Evolutionary conservation across 2,113 vertebrate species (phyloP).

Genomic region (Dasypus novemcinctus): DNA sequence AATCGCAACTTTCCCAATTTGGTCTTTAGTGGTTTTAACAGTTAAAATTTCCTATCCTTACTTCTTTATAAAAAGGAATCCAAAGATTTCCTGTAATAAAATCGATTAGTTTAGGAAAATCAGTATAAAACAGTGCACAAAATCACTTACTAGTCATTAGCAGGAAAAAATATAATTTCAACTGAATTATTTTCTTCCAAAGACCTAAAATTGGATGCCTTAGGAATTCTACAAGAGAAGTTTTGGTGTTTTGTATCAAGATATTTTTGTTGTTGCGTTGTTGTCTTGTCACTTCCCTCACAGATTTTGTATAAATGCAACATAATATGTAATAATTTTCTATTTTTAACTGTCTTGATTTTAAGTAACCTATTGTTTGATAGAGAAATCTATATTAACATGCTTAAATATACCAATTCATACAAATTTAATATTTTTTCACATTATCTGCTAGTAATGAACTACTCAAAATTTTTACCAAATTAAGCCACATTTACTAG

Average conservation of each 20-base stretch:
- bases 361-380: neutral
- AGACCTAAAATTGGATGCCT: neutral
- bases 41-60: neutral
- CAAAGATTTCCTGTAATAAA: constrained; percentile 24
- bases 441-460: neutral
- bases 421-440: neutral
- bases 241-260: neutral
- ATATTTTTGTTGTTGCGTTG: neutral
- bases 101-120: neutral
- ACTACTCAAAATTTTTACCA: neutral
- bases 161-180: neutral
- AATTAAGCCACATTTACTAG: neutral
- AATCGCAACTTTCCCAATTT: neutral
- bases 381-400: neutral
- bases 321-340: neutral
- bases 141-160: neutral
- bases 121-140: neutral
- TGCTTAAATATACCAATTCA: neutral
- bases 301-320: neutral
- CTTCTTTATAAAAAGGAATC: neutral
- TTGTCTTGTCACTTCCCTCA: neutral
- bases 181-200: neutral
- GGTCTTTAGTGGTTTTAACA: neutral
- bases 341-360: neutral
- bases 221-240: neutral